phyloP scores from a whole-genome alignment of 2,888 invertebrate genomes.

The Junonia oenone region DNA sequence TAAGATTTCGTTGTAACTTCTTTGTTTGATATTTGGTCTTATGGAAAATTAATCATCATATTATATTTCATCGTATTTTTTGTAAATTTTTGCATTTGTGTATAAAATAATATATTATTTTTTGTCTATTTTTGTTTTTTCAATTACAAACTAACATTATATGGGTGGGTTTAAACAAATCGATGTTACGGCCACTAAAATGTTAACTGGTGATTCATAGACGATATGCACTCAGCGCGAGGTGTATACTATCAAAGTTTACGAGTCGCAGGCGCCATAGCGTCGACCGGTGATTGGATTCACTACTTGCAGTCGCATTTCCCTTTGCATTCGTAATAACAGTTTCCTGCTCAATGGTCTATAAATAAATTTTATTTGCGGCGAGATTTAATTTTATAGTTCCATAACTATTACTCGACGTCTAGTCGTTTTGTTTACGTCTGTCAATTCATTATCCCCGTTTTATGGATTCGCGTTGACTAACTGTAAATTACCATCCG shows the following conservation, averaged over 20 bases:
- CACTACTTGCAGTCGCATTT: conserved; percentile 44
- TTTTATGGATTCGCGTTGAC: background rate
- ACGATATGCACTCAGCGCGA: conserved; percentile 10
- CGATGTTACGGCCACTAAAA: conserved; percentile 27
- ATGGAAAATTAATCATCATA: background rate
- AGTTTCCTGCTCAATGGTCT: conserved; percentile 51
- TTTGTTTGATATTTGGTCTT: background rate
- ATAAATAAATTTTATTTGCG: conserved; percentile 34
- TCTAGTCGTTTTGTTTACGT: conserved; percentile 12
- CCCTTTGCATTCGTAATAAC: conserved; percentile 54
- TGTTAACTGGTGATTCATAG: conserved; percentile 16
- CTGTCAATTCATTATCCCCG: conserved; percentile 9
- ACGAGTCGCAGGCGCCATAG: conserved; percentile 61
- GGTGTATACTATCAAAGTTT: conserved; percentile 58
- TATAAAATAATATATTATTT: background rate
- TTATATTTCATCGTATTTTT: background rate
- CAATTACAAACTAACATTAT: background rate
- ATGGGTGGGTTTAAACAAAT: conserved; percentile 27
- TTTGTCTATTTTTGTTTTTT: background rate
- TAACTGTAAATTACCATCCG: background rate
- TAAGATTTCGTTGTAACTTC: background rate
- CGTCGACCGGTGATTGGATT: conserved; percentile 59
- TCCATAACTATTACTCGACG: conserved; percentile 10
- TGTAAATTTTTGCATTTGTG: background rate
- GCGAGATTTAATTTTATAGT: conserved; percentile 24